These are phyloP conservation scores for Colletes latitarsis DNA, from an alignment of 1,140 invertebrate genomes.

Conservation along the genomic window DNA sequence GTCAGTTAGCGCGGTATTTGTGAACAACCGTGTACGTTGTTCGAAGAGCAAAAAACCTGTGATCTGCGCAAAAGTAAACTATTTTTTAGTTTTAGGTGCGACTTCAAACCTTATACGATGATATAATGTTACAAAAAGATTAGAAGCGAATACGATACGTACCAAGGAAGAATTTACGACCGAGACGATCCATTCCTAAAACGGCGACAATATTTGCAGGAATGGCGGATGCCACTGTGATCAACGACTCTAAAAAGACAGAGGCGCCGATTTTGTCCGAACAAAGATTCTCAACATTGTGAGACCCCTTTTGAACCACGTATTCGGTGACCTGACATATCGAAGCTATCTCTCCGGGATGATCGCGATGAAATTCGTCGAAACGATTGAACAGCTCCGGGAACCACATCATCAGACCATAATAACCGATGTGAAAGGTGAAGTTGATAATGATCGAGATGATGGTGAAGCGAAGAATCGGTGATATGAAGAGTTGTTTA, in stretches of 20 bases:
- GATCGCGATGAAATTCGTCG: constrained; percentile 86
- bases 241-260: constrained; percentile 92
- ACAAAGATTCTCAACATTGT: constrained; percentile 83
- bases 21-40: no score
- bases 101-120: no score
- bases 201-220: constrained; percentile 93
- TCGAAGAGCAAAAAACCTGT: no score
- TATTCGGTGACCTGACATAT: constrained; percentile 90
- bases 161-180: constrained; percentile 94
- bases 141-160: constrained; percentile 51
- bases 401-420: constrained; percentile 96
- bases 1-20: no score
- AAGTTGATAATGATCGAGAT: constrained; percentile 93
- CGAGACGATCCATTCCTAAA: constrained; percentile 88
- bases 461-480: constrained; percentile 90
- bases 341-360: constrained; percentile 82
- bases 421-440: constrained; percentile 94
- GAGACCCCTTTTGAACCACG: constrained; percentile 85
- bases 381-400: constrained; percentile 94
- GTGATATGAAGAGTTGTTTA: constrained; percentile 88
- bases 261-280: constrained; percentile 86
- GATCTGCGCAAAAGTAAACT: no score
- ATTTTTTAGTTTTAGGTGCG: no score
- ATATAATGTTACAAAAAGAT: no score
- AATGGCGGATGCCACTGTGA: constrained; percentile 91